Evolutionary conservation across 2,888 invertebrate species (phyloP), one percentile per base, ranked within the genome.

Genomic region (Pseudococcus viburni): DNA sequence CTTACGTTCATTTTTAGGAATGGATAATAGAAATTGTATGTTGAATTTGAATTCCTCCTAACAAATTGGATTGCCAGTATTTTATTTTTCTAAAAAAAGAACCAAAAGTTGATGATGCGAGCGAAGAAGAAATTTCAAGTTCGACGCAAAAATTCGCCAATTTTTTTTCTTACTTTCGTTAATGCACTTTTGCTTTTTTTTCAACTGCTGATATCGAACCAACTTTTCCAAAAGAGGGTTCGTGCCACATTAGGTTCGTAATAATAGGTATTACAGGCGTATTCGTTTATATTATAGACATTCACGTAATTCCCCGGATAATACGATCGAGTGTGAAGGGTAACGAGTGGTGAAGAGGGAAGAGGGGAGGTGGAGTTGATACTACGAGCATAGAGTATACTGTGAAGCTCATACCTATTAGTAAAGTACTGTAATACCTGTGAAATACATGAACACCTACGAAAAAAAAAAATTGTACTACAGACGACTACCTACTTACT

Each of bases 261-360:
- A 15, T 73, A 73, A 73, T 73, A 39, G 33, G 73, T 73, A 73
- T 73, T 73, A 73, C 17, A 73, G 73, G 73, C 73, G 73, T 73
- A 73, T 73, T 73, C 73, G 73, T 17, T 26, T 73, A 17, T 73
- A 68, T 68, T 68, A 39, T 15, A 22, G 22, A 9, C 33, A 39
- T 17, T 33, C 73, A 73, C 73, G 73, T 33, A 73, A 73, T 73
- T 73, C 73, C 73, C 73, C 33, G 3, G 39, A 33, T 39, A 73
- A 33, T 73, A 1, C 33, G 33, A 17, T 73, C 15, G 33, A 73
- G 33, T n/a, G 26, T n/a, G 26, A 33, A 33, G 33, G 33, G 33
- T 17, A 33, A 33, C 15, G 15, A 73, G 15, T 59, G 64, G 12
- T 22, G 19, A 11, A 22, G 22, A 22, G 55, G 22, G 64, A 11